Evolutionary conservation across 2,113 vertebrate species (phyloP).

Genomic region (Platichthys stellatus): DNA sequence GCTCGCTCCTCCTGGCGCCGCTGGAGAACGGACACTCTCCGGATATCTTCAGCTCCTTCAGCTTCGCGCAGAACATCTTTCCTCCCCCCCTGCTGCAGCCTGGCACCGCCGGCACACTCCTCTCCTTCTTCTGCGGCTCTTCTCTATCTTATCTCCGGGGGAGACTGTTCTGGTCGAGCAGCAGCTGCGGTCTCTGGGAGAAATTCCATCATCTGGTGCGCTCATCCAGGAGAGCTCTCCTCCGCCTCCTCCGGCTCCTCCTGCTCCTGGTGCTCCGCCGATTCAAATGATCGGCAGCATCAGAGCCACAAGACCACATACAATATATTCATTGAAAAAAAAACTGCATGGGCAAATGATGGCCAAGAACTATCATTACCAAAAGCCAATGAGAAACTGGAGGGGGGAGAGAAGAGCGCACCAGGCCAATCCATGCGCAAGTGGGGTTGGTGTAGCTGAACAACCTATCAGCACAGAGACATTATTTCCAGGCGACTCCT

Average conservation of each 20-base stretch:
- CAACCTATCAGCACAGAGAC: conserved; percentile 75
- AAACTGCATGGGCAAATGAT: conserved; percentile 73
- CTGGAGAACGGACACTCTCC: conserved; percentile 96
- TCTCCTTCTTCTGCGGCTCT: conserved; percentile 10
- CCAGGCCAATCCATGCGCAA: conserved; percentile 75
- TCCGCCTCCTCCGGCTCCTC: background rate
- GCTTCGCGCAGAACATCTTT: conserved; percentile 96
- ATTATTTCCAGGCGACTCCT: conserved; percentile 66
- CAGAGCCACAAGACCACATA: conserved; percentile 56
- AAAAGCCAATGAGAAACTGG: conserved; percentile 76
- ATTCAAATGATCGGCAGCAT: conserved; percentile 68
- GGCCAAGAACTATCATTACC: conserved; percentile 57
- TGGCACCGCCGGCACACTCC: background rate
- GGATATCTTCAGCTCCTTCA: conserved; percentile 94
- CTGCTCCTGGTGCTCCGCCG: conserved; percentile 3
- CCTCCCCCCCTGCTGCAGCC: conserved; percentile 9
- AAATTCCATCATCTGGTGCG: conserved; percentile 70
- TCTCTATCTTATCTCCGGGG: conserved; percentile 58
- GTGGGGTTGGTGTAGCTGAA: conserved; percentile 63
- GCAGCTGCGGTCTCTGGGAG: conserved; percentile 54
- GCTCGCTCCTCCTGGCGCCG: conserved; percentile 80
- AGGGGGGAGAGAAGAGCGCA: conserved; percentile 31
- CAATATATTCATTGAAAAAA: conserved; percentile 75
- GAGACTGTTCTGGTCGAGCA: conserved; percentile 49
- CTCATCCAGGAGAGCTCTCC: conserved; percentile 43